These are phyloP conservation scores for Lacerta viridis DNA, from an alignment of 2,797 vertebrate species.

Conservation along the genomic window DNA sequence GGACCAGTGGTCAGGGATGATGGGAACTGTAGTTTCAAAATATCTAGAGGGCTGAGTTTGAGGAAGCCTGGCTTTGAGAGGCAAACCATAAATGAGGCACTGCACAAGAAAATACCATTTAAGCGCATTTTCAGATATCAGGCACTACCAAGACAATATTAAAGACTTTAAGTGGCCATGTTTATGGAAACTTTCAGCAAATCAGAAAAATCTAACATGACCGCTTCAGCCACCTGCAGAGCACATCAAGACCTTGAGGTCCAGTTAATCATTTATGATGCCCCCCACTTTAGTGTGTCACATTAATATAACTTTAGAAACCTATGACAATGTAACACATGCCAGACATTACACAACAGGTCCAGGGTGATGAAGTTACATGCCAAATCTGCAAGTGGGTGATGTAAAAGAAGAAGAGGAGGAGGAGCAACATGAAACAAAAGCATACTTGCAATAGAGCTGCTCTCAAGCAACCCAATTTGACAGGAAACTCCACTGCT, in stretches of 20 bases:
- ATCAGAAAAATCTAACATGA: neutral
- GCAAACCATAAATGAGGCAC: neutral
- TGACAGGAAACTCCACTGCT: neutral
- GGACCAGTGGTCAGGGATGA: too few species aligned
- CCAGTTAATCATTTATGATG: neutral
- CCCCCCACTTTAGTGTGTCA: neutral
- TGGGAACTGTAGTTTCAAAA: too few species aligned
- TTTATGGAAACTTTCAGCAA: conserved; percentile 1
- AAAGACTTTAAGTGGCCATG: neutral
- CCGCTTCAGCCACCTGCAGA: neutral
- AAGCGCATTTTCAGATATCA: neutral
- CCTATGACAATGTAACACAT: neutral
- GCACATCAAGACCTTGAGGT: neutral
- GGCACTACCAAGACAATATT: neutral
- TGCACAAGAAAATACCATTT: neutral
- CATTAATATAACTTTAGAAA: neutral
- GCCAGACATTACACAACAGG: neutral
- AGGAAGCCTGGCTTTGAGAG: too few species aligned
- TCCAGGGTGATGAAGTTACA: neutral
- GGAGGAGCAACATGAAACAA: neutral
- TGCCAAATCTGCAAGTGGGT: neutral
- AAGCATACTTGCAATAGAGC: neutral
- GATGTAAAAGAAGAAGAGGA: neutral
- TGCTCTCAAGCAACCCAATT: neutral
- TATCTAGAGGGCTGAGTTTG: too few species aligned